Conservation (phyloP, 2,113 vertebrate genomes). For the Pyrgilauda ruficollis region DNA sequence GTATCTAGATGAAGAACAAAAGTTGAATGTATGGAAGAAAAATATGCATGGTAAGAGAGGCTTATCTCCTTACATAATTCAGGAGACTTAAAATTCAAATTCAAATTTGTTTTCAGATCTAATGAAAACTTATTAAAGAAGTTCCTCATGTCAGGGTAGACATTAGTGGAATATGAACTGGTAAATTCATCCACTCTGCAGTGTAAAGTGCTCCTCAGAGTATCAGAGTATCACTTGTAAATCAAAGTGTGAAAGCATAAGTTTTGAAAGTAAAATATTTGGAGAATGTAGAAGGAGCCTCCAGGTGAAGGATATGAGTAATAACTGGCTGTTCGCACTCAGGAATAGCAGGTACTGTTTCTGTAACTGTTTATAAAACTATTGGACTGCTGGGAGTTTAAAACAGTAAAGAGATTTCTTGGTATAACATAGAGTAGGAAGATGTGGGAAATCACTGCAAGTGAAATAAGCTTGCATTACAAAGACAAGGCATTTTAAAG, state of each 20-base stretch:
- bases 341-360: background rate
- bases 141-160: background rate
- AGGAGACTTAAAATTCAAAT: background rate
- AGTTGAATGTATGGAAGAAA: background rate
- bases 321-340: background rate
- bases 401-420: background rate
- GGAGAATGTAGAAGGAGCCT: background rate
- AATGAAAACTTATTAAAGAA: background rate
- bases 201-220: background rate
- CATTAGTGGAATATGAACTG: background rate
- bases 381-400: background rate
- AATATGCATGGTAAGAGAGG: background rate
- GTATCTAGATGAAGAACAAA: background rate
- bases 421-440: background rate
- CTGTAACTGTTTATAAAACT: background rate
- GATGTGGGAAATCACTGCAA: background rate
- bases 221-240: background rate
- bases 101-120: background rate
- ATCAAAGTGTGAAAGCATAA: background rate
- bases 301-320: background rate
- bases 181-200: background rate
- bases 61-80: background rate
- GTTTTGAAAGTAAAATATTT: slow-evolving; percentile 2
- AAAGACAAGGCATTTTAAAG: background rate
- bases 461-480: background rate